These are phyloP conservation scores for Esox niger DNA, from an alignment of 2,113 vertebrate genomes.

Conservation along the genomic window DNA sequence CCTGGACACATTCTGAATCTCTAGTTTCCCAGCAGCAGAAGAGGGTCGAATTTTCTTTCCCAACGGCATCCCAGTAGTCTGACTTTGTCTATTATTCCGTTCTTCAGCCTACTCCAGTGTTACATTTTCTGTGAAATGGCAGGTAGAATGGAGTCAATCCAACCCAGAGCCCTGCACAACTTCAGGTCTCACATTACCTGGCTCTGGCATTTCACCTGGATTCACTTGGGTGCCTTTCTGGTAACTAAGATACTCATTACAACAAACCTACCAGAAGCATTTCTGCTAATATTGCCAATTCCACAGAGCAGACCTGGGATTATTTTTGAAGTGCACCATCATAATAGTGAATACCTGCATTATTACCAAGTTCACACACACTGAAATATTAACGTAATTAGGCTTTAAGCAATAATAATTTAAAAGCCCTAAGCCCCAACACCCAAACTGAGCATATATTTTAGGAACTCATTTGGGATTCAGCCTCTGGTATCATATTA, in stretches of 20 bases:
- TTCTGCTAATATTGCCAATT: not conserved
- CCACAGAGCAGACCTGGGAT: not conserved
- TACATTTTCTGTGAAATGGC: constrained; percentile 6
- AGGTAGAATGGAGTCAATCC: constrained; percentile 15
- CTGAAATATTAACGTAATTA: too few species aligned
- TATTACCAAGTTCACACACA: too few species aligned
- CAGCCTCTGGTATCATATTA: too few species aligned
- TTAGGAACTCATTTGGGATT: too few species aligned
- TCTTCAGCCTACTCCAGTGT: constrained; percentile 6
- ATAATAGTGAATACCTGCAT: too few species aligned
- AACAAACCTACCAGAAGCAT: not conserved
- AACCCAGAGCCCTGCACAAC: constrained; percentile 21
- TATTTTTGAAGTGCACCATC: too few species aligned
- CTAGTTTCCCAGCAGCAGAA: constrained; percentile 73
- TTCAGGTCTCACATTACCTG: constrained; percentile 54
- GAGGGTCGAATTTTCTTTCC: constrained; percentile 57
- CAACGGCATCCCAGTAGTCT: constrained; percentile 37
- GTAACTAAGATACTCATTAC: constrained; percentile 57
- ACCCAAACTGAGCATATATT: too few species aligned
- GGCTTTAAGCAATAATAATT: too few species aligned
- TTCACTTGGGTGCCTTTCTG: constrained; percentile 29
- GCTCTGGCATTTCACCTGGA: constrained; percentile 58
- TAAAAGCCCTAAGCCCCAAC: too few species aligned
- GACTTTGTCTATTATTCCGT: not conserved
- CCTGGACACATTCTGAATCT: constrained; percentile 68